Evolutionary conservation across 2,113 vertebrate species (phyloP), one percentile per base, ranked within the genome.

Genomic region (Speoplatyrhinus poulsoni): DNA sequence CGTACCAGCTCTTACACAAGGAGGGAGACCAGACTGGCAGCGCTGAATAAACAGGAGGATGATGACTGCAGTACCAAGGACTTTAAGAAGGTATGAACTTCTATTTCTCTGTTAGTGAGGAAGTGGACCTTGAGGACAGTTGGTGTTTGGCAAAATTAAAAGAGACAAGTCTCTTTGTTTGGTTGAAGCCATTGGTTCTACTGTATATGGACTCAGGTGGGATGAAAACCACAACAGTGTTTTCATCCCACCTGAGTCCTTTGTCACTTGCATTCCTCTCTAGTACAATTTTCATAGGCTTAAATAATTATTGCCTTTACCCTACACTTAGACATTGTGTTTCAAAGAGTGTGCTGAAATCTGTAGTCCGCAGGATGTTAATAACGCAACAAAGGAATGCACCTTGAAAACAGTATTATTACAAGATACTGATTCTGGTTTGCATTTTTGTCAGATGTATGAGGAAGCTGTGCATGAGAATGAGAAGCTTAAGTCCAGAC

Each of bases 401-500:
- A 41, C 36, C 36, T 41, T 41, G 4, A 41, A 41, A 26, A 26
- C 26, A 26, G 26, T 41, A 41, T 41, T 41, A 41, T 52, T 52
- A 11, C 6, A 52, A 15, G 49, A 7, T 12, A 15, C 49, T 11
- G 11, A 3, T 52, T 12, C 49, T 32, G 48, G 15, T 61, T 60
- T 64, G 1, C 56, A 49, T 59, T 9, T 2, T 70, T 69, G 62
- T 59, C 85, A 99, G 97, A 90, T 98, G 53, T 99, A 99, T 0
- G 94, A 97, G 74, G 94, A 94, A 0, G 96, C 97, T 57, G 85
- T 96, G 85, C 90, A 93, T 0, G 97, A 99, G 88, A 99, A 99
- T 66, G 97, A 96, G 63, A 96, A 94, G 71, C 93, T 99, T 60
- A 99, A 98, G 86, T 92, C 94, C 12, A 94, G 95, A 73, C 90